Evolutionary conservation across 2,888 invertebrate genomes (phyloP).

Genomic region (Tenthredo notha): DNA sequence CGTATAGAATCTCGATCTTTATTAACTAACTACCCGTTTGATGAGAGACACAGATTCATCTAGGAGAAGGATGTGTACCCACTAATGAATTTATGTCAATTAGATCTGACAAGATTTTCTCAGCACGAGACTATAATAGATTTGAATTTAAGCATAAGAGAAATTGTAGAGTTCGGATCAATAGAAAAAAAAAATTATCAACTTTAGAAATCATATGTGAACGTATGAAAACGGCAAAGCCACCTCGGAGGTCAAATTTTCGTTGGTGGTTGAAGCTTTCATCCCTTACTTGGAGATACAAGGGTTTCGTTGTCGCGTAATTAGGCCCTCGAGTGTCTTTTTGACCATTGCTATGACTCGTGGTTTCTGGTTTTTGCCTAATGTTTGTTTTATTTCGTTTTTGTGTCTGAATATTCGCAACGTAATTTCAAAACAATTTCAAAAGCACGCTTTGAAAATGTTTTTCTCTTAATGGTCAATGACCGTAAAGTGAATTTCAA

Average conservation of each 20-base stretch:
- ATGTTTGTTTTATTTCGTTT: not conserved
- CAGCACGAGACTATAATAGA: not conserved
- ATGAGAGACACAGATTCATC: not conserved
- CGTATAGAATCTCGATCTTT: not conserved
- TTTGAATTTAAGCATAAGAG: not conserved
- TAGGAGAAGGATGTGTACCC: not conserved
- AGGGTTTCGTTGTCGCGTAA: constrained; percentile 33
- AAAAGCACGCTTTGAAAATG: not conserved
- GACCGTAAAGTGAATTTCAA: not conserved
- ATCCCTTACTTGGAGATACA: constrained; percentile 9
- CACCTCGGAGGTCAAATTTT: not conserved
- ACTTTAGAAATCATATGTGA: not conserved
- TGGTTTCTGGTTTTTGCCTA: not conserved
- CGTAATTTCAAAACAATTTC: too few species aligned
- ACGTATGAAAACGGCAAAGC: not conserved
- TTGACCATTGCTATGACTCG: constrained; percentile 28
- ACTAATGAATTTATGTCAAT: not conserved
- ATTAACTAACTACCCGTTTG: not conserved
- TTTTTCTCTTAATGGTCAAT: not conserved
- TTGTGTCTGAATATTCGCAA: not conserved
- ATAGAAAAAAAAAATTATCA: not conserved
- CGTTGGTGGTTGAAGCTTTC: not conserved
- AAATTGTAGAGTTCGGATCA: not conserved
- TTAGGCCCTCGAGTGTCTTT: constrained; percentile 36
- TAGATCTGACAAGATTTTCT: not conserved